These are phyloP conservation scores for Mastacembelus armatus DNA, from an alignment of 2,797 vertebrate species.

Conservation along the genomic window DNA sequence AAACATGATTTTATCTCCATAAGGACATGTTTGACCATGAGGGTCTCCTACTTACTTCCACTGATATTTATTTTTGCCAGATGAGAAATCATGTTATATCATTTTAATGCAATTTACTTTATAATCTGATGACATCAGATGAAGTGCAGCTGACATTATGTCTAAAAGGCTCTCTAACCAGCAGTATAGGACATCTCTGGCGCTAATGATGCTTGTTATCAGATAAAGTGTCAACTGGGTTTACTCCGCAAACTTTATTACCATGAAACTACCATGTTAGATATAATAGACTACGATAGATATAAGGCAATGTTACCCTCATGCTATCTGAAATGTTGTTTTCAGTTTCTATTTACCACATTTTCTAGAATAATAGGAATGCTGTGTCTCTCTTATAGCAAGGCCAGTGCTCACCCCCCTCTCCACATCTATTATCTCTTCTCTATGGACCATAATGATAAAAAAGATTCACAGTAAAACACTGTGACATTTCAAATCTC, in stretches of 20 bases:
- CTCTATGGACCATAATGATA: constrained; percentile 64
- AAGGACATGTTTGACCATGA: constrained; percentile 33
- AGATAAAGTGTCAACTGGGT: constrained; percentile 34
- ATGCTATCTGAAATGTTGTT: constrained; percentile 11
- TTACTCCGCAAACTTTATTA: constrained; percentile 27
- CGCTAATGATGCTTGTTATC: constrained; percentile 60
- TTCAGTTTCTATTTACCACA: constrained; percentile 27
- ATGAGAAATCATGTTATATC: constrained; percentile 63
- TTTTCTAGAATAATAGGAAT: constrained; percentile 32
- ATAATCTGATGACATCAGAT: constrained; percentile 54
- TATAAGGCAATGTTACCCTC: background rate
- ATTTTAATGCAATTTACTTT: constrained; percentile 62
- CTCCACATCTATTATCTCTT: constrained; percentile 61
- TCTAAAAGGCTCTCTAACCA: constrained; percentile 58
- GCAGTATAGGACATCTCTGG: constrained; percentile 41
- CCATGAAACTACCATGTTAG: constrained; percentile 16
- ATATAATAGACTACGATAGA: background rate
- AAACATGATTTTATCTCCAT: constrained; percentile 44
- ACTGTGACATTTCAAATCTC: constrained; percentile 79
- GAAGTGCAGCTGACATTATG: constrained; percentile 49
- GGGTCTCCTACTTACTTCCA: constrained; percentile 50
- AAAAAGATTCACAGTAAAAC: constrained; percentile 77
- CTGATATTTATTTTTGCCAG: constrained; percentile 35
- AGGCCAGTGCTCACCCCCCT: constrained; percentile 32
- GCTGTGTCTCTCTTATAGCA: constrained; percentile 23